Percentiles rank a stretch among this genome's conserved stretches.
These are phyloP conservation scores for Colius striatus DNA, from an alignment of 2,113 vertebrate genomes.

Conservation along the genomic window DNA sequence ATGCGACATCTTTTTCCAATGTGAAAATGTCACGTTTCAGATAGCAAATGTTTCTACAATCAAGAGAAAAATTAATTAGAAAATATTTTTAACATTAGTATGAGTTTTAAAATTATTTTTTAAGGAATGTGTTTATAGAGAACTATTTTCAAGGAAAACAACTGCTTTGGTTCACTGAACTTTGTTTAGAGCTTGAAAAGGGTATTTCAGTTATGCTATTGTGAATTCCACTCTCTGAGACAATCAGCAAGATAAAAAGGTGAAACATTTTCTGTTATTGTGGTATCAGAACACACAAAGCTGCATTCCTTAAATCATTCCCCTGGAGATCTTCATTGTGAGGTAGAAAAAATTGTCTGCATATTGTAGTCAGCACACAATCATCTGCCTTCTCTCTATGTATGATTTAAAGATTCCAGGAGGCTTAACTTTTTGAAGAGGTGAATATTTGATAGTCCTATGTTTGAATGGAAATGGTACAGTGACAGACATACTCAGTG, in stretches of 20 bases:
- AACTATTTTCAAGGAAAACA: not conserved
- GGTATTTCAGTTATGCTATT: not conserved
- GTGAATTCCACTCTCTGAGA: not conserved
- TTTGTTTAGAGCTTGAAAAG: not conserved
- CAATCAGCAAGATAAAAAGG: not conserved
- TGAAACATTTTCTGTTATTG: not conserved
- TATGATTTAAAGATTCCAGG: conserved; percentile 19
- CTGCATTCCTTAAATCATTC: not conserved
- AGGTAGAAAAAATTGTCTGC: conserved; percentile 14
- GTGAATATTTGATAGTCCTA: not conserved
- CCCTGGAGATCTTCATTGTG: conserved; percentile 14
- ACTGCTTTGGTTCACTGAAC: not conserved
- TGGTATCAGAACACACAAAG: not conserved
- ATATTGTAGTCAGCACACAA: not conserved
- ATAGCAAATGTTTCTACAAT: not conserved
- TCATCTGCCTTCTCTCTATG: conserved; percentile 8
- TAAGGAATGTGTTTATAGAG: not conserved
- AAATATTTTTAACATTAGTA: not conserved
- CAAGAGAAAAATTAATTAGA: not conserved
- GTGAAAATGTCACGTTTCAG: conserved; percentile 6
- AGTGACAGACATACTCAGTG: not conserved
- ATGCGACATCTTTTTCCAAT: not conserved
- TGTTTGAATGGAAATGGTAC: not conserved
- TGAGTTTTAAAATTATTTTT: not conserved
- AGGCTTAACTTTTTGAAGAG: conserved; percentile 43